These are phyloP conservation scores for Vombatus ursinus DNA, from an alignment of 2,113 vertebrate species.

Conservation along the genomic window DNA sequence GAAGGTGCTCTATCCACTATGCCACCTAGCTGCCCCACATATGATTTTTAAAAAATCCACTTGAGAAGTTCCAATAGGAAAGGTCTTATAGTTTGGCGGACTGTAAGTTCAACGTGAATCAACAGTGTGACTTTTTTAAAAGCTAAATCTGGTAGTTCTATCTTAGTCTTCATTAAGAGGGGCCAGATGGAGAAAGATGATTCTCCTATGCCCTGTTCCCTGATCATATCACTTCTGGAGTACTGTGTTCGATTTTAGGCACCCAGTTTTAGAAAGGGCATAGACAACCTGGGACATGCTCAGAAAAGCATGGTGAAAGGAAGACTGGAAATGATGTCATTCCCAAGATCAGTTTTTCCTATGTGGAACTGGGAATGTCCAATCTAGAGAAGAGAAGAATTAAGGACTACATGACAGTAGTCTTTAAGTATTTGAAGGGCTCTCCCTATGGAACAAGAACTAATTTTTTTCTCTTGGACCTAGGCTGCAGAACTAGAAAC, in stretches of 20 bases:
- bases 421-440: too few relatives aligned
- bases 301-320: not conserved
- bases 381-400: not conserved
- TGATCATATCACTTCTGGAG: not conserved
- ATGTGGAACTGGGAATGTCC: not conserved
- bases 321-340: not conserved
- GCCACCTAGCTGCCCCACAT: not conserved
- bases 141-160: not conserved
- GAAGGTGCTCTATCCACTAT: too few relatives aligned
- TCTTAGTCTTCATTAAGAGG: not conserved
- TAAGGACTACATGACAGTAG: not conserved
- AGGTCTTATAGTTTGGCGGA: not conserved
- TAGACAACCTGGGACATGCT: not conserved
- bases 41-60: not conserved
- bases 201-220: not conserved
- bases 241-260: not conserved
- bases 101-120: not conserved
- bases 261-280: not conserved
- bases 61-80: not conserved
- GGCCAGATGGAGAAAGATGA: not conserved
- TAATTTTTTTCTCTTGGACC: not conserved
- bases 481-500: not conserved
- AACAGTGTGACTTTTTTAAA: not conserved
- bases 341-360: not conserved
- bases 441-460: not conserved